phyloP scores from a whole-genome alignment of 2,888 invertebrate species.

The Drosophila hawaiiensis region DNA sequence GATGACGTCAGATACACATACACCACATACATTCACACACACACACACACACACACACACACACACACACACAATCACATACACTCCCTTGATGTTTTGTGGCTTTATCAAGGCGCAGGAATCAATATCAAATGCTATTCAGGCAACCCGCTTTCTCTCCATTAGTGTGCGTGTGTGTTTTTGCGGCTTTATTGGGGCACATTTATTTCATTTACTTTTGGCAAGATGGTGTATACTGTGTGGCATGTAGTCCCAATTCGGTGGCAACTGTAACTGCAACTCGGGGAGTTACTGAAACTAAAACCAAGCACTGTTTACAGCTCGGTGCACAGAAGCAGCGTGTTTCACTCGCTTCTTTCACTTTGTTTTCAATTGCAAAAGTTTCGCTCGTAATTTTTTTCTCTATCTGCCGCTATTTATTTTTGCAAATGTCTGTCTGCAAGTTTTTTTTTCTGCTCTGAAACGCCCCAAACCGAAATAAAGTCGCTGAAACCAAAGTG shows the following conservation, averaged over 20 bases:
- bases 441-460: not conserved
- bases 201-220: slow-evolving; percentile 34
- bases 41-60: slow-evolving; percentile 5
- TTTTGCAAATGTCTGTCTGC: slow-evolving; percentile 27
- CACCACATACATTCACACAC: not conserved
- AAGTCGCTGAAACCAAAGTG: slow-evolving; percentile 20
- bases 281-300: slow-evolving; percentile 38
- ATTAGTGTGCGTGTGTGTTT: not conserved
- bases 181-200: slow-evolving; percentile 21
- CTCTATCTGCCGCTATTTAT: slow-evolving; percentile 8
- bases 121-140: slow-evolving; percentile 66
- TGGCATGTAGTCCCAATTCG: not conserved
- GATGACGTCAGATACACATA: slow-evolving; percentile 42
- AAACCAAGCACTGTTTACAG: slow-evolving; percentile 57
- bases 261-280: slow-evolving; percentile 33
- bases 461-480: slow-evolving; percentile 16
- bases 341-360: slow-evolving; percentile 34
- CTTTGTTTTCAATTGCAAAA: slow-evolving; percentile 73
- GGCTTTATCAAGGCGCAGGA: slow-evolving; percentile 29
- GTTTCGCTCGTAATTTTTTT: slow-evolving; percentile 51
- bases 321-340: slow-evolving; percentile 46
- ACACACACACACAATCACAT: not conserved
- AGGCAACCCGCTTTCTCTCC: slow-evolving; percentile 40
- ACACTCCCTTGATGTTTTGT: not conserved
- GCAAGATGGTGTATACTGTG: slow-evolving; percentile 13